Evolutionary conservation across 2,888 invertebrate genomes (phyloP), one percentile per base, ranked within the genome.

Genomic region (Pyrgus malvae): DNA sequence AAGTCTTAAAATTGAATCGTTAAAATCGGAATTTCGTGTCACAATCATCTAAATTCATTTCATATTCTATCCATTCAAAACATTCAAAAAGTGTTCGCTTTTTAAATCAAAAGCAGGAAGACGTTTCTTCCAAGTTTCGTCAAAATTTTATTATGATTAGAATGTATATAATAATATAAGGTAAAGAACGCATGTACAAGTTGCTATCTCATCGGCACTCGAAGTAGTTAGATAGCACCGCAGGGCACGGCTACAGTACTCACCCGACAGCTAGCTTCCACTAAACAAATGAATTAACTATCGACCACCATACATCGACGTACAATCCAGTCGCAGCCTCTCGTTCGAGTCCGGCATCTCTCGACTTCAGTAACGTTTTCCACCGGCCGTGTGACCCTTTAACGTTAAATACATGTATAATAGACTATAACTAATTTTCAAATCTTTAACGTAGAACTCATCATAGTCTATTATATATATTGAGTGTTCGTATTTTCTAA

Each of bases 201-300:
- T 53, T 25, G 48, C 50, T 42, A 56, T 51, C 58, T 49, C 46
- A 46, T 53, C 35, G 41, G 55, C 58, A 58, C 60, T 44, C 50
- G 56, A 58, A 70, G 78, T 81, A 83, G 81, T 72, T 81, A 80
- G 76, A 50, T 65, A 67, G 74, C 71, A 54, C 53, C 21, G 45
- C 46, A 31, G 46, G 53, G 72, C 69, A 76, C 83, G 73, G 74
- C 75, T 74, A 71, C 64, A 66, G 59, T 23, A 66, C 81, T 85
- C 72, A 85, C 83, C 74, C 73, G 63, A 79, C 72, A 75, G 83
- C 83, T 74, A 74, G 86, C 87, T 86, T 83, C 59, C 71, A 83
- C 83, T 83, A 80, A 84, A 84, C 81, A 83, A 83, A 83, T 79
- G 66, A 80, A 81, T 87, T 87, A 86, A 87, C 85, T 79, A 70